phyloP scores from a whole-genome alignment of 2,797 vertebrate species.

The Cichlasoma orientale region DNA sequence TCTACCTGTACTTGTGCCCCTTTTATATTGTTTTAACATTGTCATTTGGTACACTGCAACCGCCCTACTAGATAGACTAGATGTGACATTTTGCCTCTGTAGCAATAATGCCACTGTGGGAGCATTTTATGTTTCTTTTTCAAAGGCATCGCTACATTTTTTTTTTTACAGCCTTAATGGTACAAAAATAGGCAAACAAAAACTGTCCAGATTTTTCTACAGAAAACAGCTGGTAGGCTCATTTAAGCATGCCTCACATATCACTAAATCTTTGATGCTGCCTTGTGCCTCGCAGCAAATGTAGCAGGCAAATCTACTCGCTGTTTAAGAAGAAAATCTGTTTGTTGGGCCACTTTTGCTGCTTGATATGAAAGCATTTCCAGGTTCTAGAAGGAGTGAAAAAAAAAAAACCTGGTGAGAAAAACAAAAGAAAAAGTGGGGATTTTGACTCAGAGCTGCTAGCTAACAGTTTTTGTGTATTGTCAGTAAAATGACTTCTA shows the following conservation, averaged over 20 bases:
- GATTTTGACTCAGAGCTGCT: conserved; percentile 41
- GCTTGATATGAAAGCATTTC: conserved; percentile 62
- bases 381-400: conserved; percentile 35
- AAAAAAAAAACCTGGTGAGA: conserved; percentile 5
- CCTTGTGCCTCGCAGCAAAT: conserved; percentile 53
- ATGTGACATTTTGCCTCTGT: neutral
- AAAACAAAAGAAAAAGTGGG: conserved; percentile 44
- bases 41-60: neutral
- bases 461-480: conserved; percentile 66
- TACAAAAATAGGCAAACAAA: neutral
- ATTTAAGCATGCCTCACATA: conserved; percentile 54
- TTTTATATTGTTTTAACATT: neutral
- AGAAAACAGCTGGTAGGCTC: conserved; percentile 51
- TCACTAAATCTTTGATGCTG: conserved; percentile 69
- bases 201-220: conserved; percentile 47
- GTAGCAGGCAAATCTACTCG: conserved; percentile 47
- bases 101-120: neutral
- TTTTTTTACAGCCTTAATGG: neutral
- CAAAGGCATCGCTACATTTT: neutral
- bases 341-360: conserved; percentile 45
- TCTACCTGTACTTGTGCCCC: neutral
- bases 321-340: conserved; percentile 33
- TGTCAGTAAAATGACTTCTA: conserved; percentile 62
- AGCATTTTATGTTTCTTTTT: neutral
- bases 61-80: neutral